A percentile compares a stretch with the other conserved stretches of the same genome.
phyloP scores from a whole-genome alignment of 2,797 vertebrate genomes.

The Propithecus deckenii region DNA sequence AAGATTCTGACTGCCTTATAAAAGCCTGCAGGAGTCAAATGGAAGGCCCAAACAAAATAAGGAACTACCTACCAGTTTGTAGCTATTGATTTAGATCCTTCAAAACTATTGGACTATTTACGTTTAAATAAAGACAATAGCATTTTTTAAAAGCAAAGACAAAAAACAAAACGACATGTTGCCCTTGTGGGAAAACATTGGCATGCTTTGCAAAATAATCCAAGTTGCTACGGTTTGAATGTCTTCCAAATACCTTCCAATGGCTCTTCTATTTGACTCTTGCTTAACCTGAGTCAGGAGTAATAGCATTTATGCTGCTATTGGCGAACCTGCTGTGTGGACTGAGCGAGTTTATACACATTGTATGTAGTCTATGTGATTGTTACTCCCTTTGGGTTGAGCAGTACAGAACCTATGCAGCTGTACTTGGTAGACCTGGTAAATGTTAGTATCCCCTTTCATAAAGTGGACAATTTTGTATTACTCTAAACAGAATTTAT shows the following conservation, averaged over 20 bases:
- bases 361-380: background rate
- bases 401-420: background rate
- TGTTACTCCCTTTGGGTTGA: background rate
- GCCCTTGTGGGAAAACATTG: background rate
- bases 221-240: background rate
- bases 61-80: background rate
- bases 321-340: background rate
- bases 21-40: background rate
- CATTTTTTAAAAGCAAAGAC: background rate
- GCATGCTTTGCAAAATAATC: background rate
- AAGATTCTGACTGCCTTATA: background rate
- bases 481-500: conserved; percentile 23
- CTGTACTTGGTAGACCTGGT: background rate
- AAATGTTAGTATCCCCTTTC: background rate
- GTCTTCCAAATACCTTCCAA: background rate
- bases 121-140: background rate
- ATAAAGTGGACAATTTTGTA: background rate
- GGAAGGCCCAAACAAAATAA: background rate
- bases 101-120: background rate
- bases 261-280: background rate
- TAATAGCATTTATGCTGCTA: background rate
- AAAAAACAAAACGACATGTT: background rate
- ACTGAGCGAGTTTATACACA: background rate
- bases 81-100: background rate
- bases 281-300: background rate